Evolutionary conservation across 1,140 invertebrate genomes (phyloP), one percentile per base, ranked within the genome.

Genomic region (Orussus abietinus): DNA sequence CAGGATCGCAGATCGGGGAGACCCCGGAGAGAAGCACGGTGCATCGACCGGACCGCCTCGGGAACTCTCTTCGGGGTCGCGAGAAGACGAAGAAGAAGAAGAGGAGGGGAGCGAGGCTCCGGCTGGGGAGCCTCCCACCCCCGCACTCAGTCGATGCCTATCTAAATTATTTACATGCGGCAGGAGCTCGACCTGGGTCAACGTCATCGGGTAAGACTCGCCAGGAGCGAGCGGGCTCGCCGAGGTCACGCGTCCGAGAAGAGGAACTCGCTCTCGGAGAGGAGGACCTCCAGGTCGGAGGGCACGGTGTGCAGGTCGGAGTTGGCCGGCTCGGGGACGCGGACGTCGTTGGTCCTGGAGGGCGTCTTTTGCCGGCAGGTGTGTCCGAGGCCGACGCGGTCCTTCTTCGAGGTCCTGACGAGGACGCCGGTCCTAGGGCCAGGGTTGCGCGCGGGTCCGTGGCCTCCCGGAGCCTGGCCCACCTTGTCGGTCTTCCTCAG

Each of bases 401-500:
- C 66, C 31, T 66, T 69, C 13, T 59, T 60, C 37, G 66, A 70
- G 0, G 66, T 74, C 20, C 72, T 59, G 25, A 79, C 64, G n/a
- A 77, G 57, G 1, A 78, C 68, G 2, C 74, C 75, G 0, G 75
- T 71, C 38, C 76, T 57, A 0, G 69, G 65, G n/a, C 54, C 59
- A 41, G 29, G 32, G 36, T 42, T 45, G 45, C 38, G 39, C 0
- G 39, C 40, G 6, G 45, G 38, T 14, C 32, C 51, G 31, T 42
- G 42, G 21, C 30, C 45, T 3, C 38, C 41, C 5, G 61, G 40
- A 13, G 55, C 40, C 28, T 68, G 69, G 0, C 58, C 59, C 3
- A 64, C 58, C 18, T 81, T 82, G 5, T 82, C 79, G 4, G 78
- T 70, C 57, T 86, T 86, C 21, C 82, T 82, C 30, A 90, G 75